phyloP scores from a whole-genome alignment of 1,140 invertebrate species.

The Drosophila repleta region DNA sequence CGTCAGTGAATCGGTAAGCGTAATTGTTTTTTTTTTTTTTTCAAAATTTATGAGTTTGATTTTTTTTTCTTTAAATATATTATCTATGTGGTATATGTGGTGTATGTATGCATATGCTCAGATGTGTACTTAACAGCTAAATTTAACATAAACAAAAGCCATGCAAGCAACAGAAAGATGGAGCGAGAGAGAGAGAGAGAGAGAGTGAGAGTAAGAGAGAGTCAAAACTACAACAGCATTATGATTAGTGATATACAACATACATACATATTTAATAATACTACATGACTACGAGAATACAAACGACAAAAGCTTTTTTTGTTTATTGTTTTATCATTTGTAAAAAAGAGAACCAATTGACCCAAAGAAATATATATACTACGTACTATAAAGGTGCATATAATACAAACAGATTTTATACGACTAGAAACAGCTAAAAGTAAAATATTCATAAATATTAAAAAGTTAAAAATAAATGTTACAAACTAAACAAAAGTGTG shows the following conservation, averaged over 20 bases:
- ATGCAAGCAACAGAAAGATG: slow-evolving; percentile 18
- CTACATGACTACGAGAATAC: slow-evolving; percentile 6
- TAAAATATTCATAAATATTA: slow-evolving; percentile 43
- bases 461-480: slow-evolving; percentile 36
- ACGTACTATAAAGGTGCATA: slow-evolving; percentile 69
- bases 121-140: slow-evolving; percentile 21
- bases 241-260: slow-evolving; percentile 32
- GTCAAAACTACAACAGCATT: slow-evolving; percentile 13
- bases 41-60: background rate
- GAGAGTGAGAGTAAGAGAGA: slow-evolving; percentile 6
- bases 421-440: slow-evolving; percentile 65
- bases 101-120: slow-evolving; percentile 12
- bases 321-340: background rate
- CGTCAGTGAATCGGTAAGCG: slow-evolving; percentile 50
- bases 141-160: slow-evolving; percentile 37
- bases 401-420: slow-evolving; percentile 68
- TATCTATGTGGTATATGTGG: slow-evolving; percentile 17
- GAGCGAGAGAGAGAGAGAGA: background rate
- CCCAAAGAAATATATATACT: slow-evolving; percentile 42
- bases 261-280: slow-evolving; percentile 15
- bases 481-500: slow-evolving; percentile 25
- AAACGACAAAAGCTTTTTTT: slow-evolving; percentile 33
- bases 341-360: slow-evolving; percentile 49
- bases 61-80: slow-evolving; percentile 8
- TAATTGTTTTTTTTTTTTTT: slow-evolving; percentile 22